These are phyloP conservation scores for Subacronicta megacephala DNA, from an alignment of 2,888 invertebrate genomes.

Conservation along the genomic window DNA sequence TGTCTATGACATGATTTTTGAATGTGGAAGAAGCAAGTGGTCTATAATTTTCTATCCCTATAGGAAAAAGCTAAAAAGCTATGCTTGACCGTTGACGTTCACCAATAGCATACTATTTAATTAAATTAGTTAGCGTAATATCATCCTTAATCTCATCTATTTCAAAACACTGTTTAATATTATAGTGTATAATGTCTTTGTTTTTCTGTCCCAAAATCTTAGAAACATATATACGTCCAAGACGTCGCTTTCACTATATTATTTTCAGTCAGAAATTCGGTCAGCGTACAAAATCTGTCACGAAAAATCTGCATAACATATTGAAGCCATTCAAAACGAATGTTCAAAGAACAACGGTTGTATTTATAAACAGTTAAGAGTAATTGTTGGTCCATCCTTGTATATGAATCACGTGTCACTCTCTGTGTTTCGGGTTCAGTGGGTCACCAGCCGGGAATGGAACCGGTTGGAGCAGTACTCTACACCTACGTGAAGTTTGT, in stretches of 20 bases:
- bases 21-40: too few relatives aligned
- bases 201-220: too few relatives aligned
- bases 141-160: too few relatives aligned
- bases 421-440: slow-evolving; percentile 63
- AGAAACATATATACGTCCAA: too few relatives aligned
- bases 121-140: too few relatives aligned
- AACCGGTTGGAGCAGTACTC: slow-evolving; percentile 61
- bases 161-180: too few relatives aligned
- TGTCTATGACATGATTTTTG: too few relatives aligned
- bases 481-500: slow-evolving; percentile 53
- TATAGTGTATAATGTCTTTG: too few relatives aligned
- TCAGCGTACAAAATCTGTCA: not conserved
- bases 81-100: too few relatives aligned
- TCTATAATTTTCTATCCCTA: too few relatives aligned
- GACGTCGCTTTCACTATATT: not conserved
- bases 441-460: slow-evolving; percentile 61
- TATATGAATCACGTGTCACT: slow-evolving; percentile 52
- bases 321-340: not conserved
- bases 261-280: not conserved
- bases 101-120: too few relatives aligned
- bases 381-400: slow-evolving; percentile 52
- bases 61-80: too few relatives aligned
- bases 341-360: slow-evolving; percentile 31
- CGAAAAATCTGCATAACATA: slow-evolving; percentile 3
- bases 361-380: slow-evolving; percentile 40